These are phyloP conservation scores for Lasioglossum vierecki DNA, from an alignment of 2,888 invertebrate genomes.

Conservation along the genomic window DNA sequence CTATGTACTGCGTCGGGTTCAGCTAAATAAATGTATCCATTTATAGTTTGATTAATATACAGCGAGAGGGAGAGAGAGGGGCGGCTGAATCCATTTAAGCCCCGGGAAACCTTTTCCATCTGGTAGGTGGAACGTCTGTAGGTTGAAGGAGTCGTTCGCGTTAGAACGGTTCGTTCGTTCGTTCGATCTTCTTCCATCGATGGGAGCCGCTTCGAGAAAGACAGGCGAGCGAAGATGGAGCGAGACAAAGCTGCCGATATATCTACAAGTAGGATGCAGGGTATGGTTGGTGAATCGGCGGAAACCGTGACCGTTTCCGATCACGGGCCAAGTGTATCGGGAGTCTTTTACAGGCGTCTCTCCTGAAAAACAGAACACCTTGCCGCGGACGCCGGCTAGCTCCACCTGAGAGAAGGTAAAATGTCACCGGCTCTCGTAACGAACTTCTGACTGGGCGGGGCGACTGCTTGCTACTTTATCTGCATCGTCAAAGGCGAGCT, in stretches of 20 bases:
- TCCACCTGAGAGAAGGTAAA: neutral
- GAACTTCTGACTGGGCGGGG: slow-evolving; percentile 27
- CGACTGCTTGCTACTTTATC: slow-evolving; percentile 37
- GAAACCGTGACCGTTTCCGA: slow-evolving; percentile 1
- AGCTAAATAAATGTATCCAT: slow-evolving; percentile 46
- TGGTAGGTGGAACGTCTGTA: slow-evolving; percentile 31
- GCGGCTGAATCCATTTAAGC: slow-evolving; percentile 49
- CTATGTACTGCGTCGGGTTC: slow-evolving; percentile 5
- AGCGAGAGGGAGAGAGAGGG: slow-evolving; percentile 29
- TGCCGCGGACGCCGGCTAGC: neutral
- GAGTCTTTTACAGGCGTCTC: neutral
- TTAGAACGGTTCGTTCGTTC: slow-evolving; percentile 31
- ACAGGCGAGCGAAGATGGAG: slow-evolving; percentile 25
- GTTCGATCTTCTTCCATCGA: slow-evolving; percentile 58
- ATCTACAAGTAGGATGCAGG: slow-evolving; percentile 11
- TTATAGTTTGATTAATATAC: slow-evolving; percentile 62
- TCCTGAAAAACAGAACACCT: neutral
- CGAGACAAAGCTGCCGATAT: slow-evolving; percentile 40
- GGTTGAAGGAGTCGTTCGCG: slow-evolving; percentile 36
- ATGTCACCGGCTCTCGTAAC: slow-evolving; percentile 12
- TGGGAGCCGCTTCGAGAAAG: slow-evolving; percentile 41
- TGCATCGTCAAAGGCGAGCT: slow-evolving; percentile 48
- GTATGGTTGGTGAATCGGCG: neutral
- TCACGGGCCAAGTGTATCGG: neutral
- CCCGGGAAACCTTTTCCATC: slow-evolving; percentile 43